These are phyloP conservation scores for Heliconius melpomene DNA, from an alignment of 1,140 invertebrate genomes.

Conservation along the genomic window DNA sequence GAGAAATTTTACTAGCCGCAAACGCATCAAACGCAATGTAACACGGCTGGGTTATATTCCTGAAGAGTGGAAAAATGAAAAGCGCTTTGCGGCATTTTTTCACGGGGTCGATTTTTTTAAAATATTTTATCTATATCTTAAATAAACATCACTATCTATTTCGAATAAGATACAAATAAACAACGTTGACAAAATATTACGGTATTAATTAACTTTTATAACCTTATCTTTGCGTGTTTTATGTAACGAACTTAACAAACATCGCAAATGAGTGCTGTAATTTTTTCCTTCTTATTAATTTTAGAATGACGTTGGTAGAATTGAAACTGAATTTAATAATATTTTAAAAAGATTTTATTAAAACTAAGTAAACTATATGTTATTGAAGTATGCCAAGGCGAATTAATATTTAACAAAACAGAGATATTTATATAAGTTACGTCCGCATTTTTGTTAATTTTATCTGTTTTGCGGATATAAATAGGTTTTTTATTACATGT, in stretches of 20 bases:
- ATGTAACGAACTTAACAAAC: conserved; percentile 11
- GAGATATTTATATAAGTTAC: not conserved
- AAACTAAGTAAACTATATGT: not conserved
- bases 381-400: not conserved
- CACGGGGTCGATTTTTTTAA: not conserved
- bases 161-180: not conserved
- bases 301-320: not conserved
- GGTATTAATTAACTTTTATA: conserved; percentile 4
- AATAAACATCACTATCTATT: not conserved
- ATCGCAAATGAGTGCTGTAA: not conserved
- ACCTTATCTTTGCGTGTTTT: conserved; percentile 14
- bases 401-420: not conserved
- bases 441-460: not conserved
- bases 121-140: conserved; percentile 3
- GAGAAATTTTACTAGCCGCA: conserved; percentile 27
- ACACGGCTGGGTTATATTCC: conserved; percentile 35
- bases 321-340: not conserved
- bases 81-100: conserved; percentile 37
- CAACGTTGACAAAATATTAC: not conserved
- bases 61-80: conserved; percentile 44
- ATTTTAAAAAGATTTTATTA: conserved; percentile 4
- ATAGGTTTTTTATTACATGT: not conserved
- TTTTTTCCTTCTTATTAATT: not conserved
- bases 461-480: not conserved
- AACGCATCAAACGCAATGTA: conserved; percentile 22